These are phyloP conservation scores for Vulpes ferrilata DNA, from an alignment of 2,113 vertebrate species.

Conservation along the genomic window DNA sequence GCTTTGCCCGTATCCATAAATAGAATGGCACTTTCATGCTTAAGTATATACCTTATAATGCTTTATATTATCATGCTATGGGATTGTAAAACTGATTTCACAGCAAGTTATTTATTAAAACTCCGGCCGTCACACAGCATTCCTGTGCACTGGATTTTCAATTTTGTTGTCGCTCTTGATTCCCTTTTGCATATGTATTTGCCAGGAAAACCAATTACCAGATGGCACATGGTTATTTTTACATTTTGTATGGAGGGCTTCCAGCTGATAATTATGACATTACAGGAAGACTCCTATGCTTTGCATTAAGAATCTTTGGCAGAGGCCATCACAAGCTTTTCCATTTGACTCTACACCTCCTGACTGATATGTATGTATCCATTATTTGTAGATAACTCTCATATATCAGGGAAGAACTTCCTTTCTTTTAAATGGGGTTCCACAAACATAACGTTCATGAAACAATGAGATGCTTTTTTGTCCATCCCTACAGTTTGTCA, in stretches of 20 bases:
- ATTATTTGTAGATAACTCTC: conserved; percentile 68
- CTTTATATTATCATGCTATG: conserved; percentile 42
- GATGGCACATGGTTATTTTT: conserved; percentile 88
- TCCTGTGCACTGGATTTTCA: conserved; percentile 77
- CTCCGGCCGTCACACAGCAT: conserved; percentile 79
- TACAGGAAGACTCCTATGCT: conserved; percentile 82
- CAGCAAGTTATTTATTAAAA: conserved; percentile 78
- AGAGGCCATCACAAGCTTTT: conserved; percentile 61
- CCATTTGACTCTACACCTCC: conserved; percentile 74
- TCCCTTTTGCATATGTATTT: conserved; percentile 87
- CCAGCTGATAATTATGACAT: conserved; percentile 88
- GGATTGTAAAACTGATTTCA: conserved; percentile 69
- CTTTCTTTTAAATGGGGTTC: conserved; percentile 48
- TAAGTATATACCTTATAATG: conserved; percentile 49
- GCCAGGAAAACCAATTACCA: conserved; percentile 84
- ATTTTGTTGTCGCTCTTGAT: conserved; percentile 83
- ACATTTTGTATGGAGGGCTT: conserved; percentile 84
- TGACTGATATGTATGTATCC: conserved; percentile 70
- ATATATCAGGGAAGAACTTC: conserved; percentile 33
- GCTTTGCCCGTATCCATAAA: conserved; percentile 61
- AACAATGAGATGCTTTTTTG: conserved; percentile 51
- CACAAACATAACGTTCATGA: conserved; percentile 62
- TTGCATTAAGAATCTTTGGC: conserved; percentile 83
- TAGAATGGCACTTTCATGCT: conserved; percentile 60
- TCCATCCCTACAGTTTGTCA: not conserved